Conservation (phyloP, 2,797 vertebrate species). For the Tachyglossus aculeatus region DNA sequence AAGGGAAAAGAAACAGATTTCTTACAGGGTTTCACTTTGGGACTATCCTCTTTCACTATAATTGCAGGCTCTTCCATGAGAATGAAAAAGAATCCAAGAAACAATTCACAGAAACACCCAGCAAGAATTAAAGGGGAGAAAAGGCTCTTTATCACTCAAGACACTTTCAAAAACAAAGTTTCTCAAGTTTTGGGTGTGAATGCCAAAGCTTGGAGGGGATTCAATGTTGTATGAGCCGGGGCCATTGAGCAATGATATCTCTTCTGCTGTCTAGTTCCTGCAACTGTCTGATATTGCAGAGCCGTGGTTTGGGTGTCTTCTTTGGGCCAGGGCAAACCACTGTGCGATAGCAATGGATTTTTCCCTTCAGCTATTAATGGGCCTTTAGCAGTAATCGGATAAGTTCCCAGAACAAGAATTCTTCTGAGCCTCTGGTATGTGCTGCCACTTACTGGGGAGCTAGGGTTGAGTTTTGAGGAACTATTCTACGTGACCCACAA, state of each 20-base stretch:
- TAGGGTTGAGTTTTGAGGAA: no score
- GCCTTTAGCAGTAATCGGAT: not conserved
- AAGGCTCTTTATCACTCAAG: not conserved
- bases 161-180: not conserved
- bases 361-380: not conserved
- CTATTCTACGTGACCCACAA: no score
- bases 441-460: no score
- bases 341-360: not conserved
- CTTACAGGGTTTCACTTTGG: not conserved
- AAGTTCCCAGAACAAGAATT: no score
- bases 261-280: not conserved
- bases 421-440: no score
- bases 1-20: constrained; percentile 10
- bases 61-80: constrained; percentile 1
- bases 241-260: not conserved
- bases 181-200: not conserved
- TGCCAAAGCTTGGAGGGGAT: not conserved
- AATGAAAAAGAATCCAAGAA: constrained; percentile 26
- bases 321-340: no score
- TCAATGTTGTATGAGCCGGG: not conserved
- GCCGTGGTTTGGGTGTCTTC: not conserved
- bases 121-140: not conserved
- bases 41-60: constrained; percentile 18
- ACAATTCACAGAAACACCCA: constrained; percentile 2
- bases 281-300: not conserved